Percentiles rank a stretch among this genome's conserved stretches.
Evolutionary conservation across 2,797 vertebrate species (phyloP).

Genomic region (Thunnus albacares): DNA sequence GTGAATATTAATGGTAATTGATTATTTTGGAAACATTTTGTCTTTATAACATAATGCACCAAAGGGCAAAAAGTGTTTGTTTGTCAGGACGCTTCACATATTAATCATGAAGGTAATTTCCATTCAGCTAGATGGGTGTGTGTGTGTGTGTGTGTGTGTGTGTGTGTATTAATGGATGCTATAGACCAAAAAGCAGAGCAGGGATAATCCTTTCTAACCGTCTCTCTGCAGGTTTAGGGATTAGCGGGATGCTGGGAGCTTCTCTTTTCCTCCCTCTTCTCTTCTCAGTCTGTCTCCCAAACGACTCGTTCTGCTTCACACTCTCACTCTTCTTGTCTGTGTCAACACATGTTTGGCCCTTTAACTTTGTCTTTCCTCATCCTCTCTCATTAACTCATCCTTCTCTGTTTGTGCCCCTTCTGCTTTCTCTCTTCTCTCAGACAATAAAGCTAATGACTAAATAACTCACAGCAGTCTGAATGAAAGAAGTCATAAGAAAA

Average conservation of each 20-base stretch:
- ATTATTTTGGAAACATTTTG: neutral
- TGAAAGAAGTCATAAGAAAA: conserved; percentile 6
- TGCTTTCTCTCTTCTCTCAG: neutral
- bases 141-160: conserved; percentile 32
- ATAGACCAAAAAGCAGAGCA: conserved; percentile 66
- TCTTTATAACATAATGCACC: neutral
- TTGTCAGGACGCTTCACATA: conserved; percentile 25
- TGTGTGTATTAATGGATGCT: conserved; percentile 54
- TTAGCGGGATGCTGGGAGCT: conserved; percentile 67
- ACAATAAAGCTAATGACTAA: conserved; percentile 9
- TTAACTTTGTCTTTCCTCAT: neutral
- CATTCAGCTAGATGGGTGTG: conserved; percentile 18
- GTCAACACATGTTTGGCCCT: conserved; percentile 12
- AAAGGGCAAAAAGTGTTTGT: conserved; percentile 14
- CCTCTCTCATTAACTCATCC: neutral
- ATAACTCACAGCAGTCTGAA: neutral
- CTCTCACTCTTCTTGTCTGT: conserved; percentile 22
- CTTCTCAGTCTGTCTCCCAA: conserved; percentile 35
- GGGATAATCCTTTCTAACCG: conserved; percentile 76
- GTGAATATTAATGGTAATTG: neutral
- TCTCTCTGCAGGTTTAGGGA: conserved; percentile 77
- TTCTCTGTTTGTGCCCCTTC: neutral
- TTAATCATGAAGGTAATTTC: conserved; percentile 36
- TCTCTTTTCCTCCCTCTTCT: conserved; percentile 36
- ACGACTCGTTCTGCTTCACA: conserved; percentile 41